Conservation (phyloP, 2,113 vertebrate species). For the Fukomys damarensis region DNA sequence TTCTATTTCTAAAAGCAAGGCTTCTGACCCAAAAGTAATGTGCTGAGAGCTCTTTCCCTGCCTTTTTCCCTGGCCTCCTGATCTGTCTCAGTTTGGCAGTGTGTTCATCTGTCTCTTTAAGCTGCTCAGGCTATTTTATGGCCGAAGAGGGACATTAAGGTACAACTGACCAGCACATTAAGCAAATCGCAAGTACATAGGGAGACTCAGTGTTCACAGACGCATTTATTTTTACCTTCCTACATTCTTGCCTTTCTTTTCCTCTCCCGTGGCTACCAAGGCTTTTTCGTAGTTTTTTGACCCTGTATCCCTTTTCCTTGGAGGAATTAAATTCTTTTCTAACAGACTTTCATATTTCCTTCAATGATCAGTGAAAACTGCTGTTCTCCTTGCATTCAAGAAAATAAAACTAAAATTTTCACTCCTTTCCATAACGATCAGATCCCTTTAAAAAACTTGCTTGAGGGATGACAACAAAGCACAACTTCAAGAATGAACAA, state of each 20-base stretch:
- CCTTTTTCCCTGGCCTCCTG: background rate
- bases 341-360: background rate
- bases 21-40: background rate
- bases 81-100: background rate
- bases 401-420: background rate
- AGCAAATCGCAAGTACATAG: background rate
- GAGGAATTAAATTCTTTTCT: background rate
- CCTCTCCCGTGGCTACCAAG: accelerated
- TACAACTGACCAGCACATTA: background rate
- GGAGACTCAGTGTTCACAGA: background rate
- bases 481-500: background rate
- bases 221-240: background rate
- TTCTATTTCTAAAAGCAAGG: background rate
- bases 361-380: background rate
- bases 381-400: background rate
- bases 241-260: background rate
- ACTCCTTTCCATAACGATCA: background rate
- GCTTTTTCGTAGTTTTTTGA: background rate
- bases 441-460: background rate
- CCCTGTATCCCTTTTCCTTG: background rate
- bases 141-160: background rate
- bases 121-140: background rate
- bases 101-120: accelerated
- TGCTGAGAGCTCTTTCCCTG: background rate
- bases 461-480: background rate